A percentile compares a stretch with the other conserved stretches of the same genome.
These are phyloP conservation scores for Potamarius usumacintae DNA, from an alignment of 2,113 vertebrate genomes.

Conservation along the genomic window DNA sequence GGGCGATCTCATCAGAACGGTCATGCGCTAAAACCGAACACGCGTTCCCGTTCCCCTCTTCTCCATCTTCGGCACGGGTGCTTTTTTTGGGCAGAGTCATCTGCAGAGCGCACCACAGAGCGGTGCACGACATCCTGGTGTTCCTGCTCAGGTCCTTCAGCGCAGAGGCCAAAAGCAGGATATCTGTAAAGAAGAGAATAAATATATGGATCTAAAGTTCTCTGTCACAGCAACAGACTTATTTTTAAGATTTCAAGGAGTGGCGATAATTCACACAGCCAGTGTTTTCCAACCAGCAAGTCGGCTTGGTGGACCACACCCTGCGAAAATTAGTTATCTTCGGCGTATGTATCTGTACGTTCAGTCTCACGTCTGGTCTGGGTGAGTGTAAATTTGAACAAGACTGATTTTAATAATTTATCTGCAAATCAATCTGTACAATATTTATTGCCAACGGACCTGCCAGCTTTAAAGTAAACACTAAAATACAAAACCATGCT, in stretches of 20 bases:
- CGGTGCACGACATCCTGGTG: conserved; percentile 69
- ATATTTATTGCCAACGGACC: no score
- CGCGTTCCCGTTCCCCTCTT: neutral
- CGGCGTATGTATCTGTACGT: neutral
- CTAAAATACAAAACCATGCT: no score
- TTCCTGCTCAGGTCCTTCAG: conserved; percentile 66
- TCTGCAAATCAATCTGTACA: neutral
- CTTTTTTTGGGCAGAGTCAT: conserved; percentile 61
- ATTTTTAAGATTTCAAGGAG: neutral
- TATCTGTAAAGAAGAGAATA: conserved; percentile 56
- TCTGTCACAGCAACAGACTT: neutral
- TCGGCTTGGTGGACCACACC: neutral
- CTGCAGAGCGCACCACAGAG: conserved; percentile 74
- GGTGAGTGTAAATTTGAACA: neutral
- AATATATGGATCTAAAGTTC: neutral
- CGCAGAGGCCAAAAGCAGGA: conserved; percentile 61
- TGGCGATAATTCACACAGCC: neutral
- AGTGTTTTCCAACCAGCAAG: neutral
- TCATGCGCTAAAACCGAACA: conserved; percentile 2
- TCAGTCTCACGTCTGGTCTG: neutral
- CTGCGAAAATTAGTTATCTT: neutral
- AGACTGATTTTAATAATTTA: no score
- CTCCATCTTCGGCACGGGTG: conserved; percentile 42
- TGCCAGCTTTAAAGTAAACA: no score
- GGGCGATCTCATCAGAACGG: conserved; percentile 37